Evolutionary conservation across 2,113 vertebrate species (phyloP).

Genomic region (Maylandia zebra): DNA sequence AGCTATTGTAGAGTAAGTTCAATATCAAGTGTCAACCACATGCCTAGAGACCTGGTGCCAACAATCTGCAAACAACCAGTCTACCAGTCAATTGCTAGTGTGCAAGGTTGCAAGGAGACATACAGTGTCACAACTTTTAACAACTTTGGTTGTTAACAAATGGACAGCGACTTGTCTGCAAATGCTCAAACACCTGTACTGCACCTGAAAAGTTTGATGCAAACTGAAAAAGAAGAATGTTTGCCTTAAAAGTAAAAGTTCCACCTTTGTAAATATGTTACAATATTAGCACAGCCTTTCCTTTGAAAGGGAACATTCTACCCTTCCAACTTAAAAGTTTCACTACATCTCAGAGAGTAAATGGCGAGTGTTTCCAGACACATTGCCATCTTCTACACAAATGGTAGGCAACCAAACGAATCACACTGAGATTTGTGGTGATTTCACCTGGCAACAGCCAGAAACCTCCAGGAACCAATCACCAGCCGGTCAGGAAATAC

Average conservation of each 20-base stretch:
- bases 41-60: neutral
- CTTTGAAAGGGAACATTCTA: neutral
- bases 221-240: neutral
- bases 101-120: neutral
- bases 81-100: neutral
- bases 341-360: neutral
- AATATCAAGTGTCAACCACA: neutral
- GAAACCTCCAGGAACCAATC: neutral
- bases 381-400: neutral
- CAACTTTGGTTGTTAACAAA: neutral
- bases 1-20: neutral
- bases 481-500: accelerated
- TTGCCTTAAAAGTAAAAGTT: neutral
- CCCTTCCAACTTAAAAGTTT: accelerated
- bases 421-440: neutral
- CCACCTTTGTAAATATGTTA: neutral
- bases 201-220: neutral
- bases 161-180: neutral
- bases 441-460: neutral
- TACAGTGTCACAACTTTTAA: neutral
- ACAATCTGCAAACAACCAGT: neutral
- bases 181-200: neutral
- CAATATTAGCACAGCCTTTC: neutral
- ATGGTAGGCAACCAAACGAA: neutral
- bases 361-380: neutral